Evolutionary conservation across 2,888 invertebrate genomes (phyloP).

Genomic region (Tachina lurida): DNA sequence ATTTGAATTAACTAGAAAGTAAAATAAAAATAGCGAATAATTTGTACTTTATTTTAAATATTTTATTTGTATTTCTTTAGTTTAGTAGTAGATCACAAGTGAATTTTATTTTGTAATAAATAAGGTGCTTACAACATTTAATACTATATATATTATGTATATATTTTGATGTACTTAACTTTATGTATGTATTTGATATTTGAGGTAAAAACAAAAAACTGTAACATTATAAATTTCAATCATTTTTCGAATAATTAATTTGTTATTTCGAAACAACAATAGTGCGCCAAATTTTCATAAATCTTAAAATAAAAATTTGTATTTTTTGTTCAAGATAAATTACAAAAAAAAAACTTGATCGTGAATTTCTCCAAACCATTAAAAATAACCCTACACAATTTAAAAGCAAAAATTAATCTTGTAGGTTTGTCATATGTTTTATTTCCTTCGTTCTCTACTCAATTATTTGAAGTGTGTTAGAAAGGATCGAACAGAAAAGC

Average conservation of each 20-base stretch:
- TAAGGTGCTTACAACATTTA: slow-evolving; percentile 61
- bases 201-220: neutral
- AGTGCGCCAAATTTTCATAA: neutral
- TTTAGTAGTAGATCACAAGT: slow-evolving; percentile 63
- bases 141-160: slow-evolving; percentile 39
- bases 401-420: neutral
- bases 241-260: no score
- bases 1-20: no score
- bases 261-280: neutral
- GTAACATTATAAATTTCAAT: no score
- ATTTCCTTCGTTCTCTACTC: neutral
- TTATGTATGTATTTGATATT: neutral
- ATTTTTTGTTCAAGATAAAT: no score
- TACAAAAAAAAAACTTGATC: no score
- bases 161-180: neutral
- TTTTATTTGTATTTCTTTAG: slow-evolving; percentile 35
- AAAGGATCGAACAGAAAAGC: slow-evolving; percentile 1
- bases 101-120: slow-evolving; percentile 46
- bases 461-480: neutral
- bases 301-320: neutral
- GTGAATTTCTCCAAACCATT: neutral
- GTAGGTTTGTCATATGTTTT: slow-evolving; percentile 9
- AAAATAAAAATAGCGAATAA: neutral
- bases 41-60: slow-evolving; percentile 13
- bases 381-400: neutral